A percentile compares a stretch with the other conserved stretches of the same genome.
These are phyloP conservation scores for Brassicogethes aeneus DNA, from an alignment of 2,888 invertebrate genomes.

Conservation along the genomic window DNA sequence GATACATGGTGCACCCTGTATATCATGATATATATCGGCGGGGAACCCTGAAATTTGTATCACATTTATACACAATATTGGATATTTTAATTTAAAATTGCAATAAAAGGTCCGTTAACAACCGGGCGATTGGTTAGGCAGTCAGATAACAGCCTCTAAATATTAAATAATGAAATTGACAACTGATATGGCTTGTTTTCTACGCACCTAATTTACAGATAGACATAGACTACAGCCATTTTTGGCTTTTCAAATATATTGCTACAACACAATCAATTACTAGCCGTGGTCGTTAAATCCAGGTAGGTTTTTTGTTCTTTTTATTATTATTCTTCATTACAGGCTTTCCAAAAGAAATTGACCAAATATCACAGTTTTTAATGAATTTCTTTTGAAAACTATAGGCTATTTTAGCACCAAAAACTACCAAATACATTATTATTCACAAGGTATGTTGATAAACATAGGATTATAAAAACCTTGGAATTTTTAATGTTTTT, in stretches of 20 bases:
- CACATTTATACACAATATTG: too few species aligned
- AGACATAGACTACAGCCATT: slow-evolving; percentile 32
- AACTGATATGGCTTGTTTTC: slow-evolving; percentile 38
- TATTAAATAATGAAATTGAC: slow-evolving; percentile 38
- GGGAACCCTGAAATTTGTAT: too few species aligned
- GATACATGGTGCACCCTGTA: too few species aligned
- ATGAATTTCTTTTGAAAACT: background rate
- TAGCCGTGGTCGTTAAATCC: slow-evolving; percentile 18
- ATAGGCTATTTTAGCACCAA: background rate
- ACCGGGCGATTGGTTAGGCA: slow-evolving; percentile 18
- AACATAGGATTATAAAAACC: too few species aligned
- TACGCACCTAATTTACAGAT: slow-evolving; percentile 40
- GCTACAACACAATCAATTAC: slow-evolving; percentile 39
- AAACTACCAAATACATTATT: background rate
- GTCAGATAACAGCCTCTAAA: slow-evolving; percentile 40
- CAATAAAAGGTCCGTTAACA: too few species aligned
- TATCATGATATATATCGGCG: too few species aligned
- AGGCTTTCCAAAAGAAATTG: background rate
- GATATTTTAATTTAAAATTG: too few species aligned
- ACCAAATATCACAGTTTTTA: background rate
- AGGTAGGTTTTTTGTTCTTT: slow-evolving; percentile 10
- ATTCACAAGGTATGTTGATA: background rate
- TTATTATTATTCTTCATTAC: slow-evolving; percentile 1
- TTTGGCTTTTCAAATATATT: slow-evolving; percentile 28
- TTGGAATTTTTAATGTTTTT: too few species aligned